Conservation (phyloP, 2,888 invertebrate genomes). For the Galeopsomyia nigrocyanea region DNA sequence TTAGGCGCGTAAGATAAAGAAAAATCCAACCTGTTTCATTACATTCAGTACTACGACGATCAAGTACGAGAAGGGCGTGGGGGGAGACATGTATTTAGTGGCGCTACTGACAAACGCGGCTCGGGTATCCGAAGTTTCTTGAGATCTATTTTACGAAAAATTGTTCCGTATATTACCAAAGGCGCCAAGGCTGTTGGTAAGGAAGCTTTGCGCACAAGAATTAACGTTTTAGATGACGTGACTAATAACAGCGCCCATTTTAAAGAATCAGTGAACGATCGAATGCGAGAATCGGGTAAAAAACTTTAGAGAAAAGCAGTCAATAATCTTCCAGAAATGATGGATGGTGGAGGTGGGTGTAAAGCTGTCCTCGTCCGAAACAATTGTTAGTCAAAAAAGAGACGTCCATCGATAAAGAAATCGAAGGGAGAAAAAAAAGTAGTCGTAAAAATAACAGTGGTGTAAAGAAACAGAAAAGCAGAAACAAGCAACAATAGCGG, state of each 20-base stretch:
- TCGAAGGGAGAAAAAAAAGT: background rate
- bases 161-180: background rate
- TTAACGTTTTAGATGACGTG: background rate
- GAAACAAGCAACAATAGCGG: too few species aligned
- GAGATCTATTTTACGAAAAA: too few species aligned
- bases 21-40: too few species aligned
- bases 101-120: too few species aligned
- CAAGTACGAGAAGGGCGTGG: too few species aligned
- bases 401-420: too few species aligned
- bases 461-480: background rate
- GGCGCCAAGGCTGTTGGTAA: conserved; percentile 1
- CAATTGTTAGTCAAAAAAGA: background rate
- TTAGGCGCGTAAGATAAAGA: too few species aligned
- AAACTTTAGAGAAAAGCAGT: background rate
- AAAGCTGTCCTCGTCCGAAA: background rate
- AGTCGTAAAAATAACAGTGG: background rate
- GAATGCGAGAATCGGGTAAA: background rate
- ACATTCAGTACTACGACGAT: too few species aligned
- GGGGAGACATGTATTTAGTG: too few species aligned
- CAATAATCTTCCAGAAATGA: background rate
- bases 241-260: background rate
- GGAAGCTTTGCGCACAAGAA: background rate
- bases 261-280: background rate
- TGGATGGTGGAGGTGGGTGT: background rate
- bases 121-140: too few species aligned